Evolutionary conservation across 2,797 vertebrate species (phyloP), one percentile per base, ranked within the genome.

Genomic region (Sardinella longiceps): DNA sequence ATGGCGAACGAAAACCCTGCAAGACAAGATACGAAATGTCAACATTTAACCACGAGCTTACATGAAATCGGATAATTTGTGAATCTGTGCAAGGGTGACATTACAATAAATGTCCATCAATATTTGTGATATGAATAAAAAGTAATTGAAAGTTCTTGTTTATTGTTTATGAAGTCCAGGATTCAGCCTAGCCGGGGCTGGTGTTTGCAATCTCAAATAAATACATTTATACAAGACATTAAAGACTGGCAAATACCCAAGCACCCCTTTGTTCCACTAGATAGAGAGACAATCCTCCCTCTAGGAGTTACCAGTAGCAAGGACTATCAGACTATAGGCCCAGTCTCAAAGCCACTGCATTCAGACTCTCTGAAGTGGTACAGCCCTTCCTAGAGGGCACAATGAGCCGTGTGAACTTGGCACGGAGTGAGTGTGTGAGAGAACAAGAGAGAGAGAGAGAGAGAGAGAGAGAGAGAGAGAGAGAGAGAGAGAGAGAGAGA

Each of bases 1-100:
- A 98, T 98, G 95, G 88, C 92, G 91, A 85, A 94, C 86, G 50
- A 89, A 89, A 91, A 94, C 89, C 92, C 96, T 97, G 92, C 85
- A 23, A 23, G 37, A 77, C 18, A 23, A 43, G 15, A 74, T 33
- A 77, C 2, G 20, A 77, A 39, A 74, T 39, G 66, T 39, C 33
- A 43, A 43, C 15, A n/a, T 39, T 39, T 77, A 20, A 33, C 20
- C 5, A 77, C 37, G 12, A 9, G 25, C 5, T 77, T 77, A 33
- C 10, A 70, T 70, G 33, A 43, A 9, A 77, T 20, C 37, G 43
- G 56, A 6, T n/a, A 60, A 25, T 74, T 1, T 4, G 20, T 20
- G 50, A 53, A 33, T 70, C 60, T 70, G 7, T 12, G 33, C 12
- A 14, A 70, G 25, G 14, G 5, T 30, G 12, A 70, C 3, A 10